Percentiles rank a stretch among this genome's conserved stretches.
These are phyloP conservation scores for Thymelicus sylvestris DNA, from an alignment of 2,888 invertebrate genomes.

Conservation along the genomic window DNA sequence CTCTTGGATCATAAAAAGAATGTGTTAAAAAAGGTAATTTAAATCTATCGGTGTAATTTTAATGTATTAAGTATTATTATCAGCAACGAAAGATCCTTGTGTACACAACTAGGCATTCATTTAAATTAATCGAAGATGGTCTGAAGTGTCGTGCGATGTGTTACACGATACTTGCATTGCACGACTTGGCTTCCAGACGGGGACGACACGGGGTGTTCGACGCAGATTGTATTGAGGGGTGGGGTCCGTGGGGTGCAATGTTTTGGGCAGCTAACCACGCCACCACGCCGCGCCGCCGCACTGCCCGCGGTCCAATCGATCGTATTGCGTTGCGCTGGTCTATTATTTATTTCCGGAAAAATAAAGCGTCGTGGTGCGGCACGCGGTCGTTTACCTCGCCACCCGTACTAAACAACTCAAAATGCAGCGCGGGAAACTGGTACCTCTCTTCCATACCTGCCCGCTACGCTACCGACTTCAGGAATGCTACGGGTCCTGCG, in stretches of 20 bases:
- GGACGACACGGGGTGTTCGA: not conserved
- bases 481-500: conserved; percentile 37
- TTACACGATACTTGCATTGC: not conserved
- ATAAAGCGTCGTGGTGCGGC: conserved; percentile 78
- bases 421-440: conserved; percentile 72
- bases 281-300: conserved; percentile 65
- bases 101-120: no score
- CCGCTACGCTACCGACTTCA: conserved; percentile 43
- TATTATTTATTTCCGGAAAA: conserved; percentile 80
- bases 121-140: no score
- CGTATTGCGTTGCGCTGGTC: conserved; percentile 72
- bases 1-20: no score
- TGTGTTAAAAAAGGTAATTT: no score
- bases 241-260: conserved; percentile 66
- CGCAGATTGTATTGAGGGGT: conserved; percentile 38
- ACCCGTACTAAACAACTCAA: conserved; percentile 68
- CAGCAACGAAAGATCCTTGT: no score
- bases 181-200: not conserved
- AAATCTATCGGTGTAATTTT: no score
- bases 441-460: conserved; percentile 56
- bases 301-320: conserved; percentile 70
- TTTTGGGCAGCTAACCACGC: conserved; percentile 62
- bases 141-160: not conserved
- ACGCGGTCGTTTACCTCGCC: conserved; percentile 68
- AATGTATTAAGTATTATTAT: no score